phyloP scores from a whole-genome alignment of 2,113 vertebrate species.

The Phaethornis superciliosus region DNA sequence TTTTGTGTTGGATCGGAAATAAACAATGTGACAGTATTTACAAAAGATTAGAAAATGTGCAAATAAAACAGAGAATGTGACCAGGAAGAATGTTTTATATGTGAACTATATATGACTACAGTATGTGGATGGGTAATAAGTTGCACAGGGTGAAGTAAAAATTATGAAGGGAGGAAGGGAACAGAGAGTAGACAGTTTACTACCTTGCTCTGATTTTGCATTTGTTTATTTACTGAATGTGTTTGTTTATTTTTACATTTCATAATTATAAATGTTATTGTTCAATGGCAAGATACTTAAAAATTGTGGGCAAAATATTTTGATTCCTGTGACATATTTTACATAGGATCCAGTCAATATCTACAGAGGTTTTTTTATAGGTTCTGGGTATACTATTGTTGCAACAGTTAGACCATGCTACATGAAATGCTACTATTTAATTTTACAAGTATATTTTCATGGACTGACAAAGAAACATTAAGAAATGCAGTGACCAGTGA shows the following conservation, averaged over 20 bases:
- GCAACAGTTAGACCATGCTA: neutral
- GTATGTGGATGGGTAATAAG: neutral
- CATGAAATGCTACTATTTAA: neutral
- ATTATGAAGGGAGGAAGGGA: neutral
- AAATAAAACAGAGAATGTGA: neutral
- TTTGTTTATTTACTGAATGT: neutral
- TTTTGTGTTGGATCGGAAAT: neutral
- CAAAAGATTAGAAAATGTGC: neutral
- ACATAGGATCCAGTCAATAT: neutral
- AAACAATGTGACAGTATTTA: neutral
- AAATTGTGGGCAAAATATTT: neutral
- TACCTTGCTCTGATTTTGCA: neutral
- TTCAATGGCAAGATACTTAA: neutral
- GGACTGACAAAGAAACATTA: neutral
- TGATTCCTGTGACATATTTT: neutral
- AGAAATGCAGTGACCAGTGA: neutral
- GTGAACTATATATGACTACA: neutral
- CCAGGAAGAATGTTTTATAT: neutral
- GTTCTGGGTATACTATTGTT: neutral
- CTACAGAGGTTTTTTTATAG: neutral
- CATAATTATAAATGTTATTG: neutral
- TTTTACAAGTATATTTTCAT: neutral
- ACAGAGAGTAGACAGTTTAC: neutral
- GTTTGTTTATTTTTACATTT: constrained; percentile 5
- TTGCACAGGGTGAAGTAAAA: neutral